Evolutionary conservation across 92 coral and sea anemone genomes (phyloP).

Genomic region (Pocillopora meandrina): DNA sequence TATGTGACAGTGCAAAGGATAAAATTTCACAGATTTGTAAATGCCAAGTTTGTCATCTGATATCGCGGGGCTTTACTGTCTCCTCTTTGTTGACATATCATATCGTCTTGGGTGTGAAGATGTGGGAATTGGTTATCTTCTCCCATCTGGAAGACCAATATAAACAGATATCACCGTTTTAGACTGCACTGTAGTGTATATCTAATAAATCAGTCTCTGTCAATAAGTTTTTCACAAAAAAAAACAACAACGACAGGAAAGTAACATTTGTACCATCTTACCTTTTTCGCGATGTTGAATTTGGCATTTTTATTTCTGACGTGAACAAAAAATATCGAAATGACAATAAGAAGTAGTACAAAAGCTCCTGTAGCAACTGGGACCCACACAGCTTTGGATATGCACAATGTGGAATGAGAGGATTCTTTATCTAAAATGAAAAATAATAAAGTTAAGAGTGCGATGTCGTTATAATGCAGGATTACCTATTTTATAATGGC

Average conservation of each 20-base stretch:
- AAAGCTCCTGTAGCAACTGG: constrained; percentile 1
- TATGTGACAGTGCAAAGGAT: too few species aligned
- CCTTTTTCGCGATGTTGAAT: constrained; percentile 2
- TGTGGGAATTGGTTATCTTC: constrained; percentile 9
- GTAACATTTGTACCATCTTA: background rate
- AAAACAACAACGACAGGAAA: background rate
- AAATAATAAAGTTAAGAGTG: background rate
- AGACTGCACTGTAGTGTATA: too few species aligned
- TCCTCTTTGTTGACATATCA: background rate
- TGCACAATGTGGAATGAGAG: background rate
- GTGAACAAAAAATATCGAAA: background rate
- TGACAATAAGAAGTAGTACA: background rate
- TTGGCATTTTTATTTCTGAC: constrained; percentile 1
- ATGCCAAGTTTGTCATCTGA: background rate
- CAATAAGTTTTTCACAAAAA: too few species aligned
- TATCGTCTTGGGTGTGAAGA: background rate
- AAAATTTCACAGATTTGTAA: too few species aligned
- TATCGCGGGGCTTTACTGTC: background rate
- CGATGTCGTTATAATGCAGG: background rate
- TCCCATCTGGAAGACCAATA: background rate
- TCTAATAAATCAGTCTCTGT: too few species aligned
- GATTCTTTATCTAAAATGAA: background rate
- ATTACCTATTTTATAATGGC: background rate
- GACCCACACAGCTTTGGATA: constrained; percentile 11
- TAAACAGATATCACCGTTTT: background rate